phyloP scores from a whole-genome alignment of 2,888 invertebrate species.

The Lepidocyrtinus sp. region DNA sequence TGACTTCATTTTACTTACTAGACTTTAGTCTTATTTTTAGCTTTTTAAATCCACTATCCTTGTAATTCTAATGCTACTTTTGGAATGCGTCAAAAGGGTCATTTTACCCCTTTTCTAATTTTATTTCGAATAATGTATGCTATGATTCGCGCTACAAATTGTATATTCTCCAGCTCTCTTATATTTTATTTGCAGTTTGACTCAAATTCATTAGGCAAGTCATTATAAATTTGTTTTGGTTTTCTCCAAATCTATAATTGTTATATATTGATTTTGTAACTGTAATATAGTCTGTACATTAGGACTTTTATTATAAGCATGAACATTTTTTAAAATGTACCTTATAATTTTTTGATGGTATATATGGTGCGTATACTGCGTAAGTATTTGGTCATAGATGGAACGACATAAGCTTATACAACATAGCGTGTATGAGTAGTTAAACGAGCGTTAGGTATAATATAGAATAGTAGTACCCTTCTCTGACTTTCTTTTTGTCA shows the following conservation, averaged over 20 bases:
- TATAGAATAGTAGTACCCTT: neutral
- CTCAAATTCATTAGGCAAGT: neutral
- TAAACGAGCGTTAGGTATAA: neutral
- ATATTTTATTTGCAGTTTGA: neutral
- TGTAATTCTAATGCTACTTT: conserved; percentile 3
- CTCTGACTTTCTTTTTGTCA: neutral
- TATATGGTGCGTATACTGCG: neutral
- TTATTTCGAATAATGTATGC: neutral
- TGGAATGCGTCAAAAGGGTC: conserved; percentile 28
- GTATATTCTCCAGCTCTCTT: neutral
- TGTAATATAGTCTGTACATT: conserved; percentile 1
- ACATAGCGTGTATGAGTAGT: neutral
- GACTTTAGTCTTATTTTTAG: conserved; percentile 15
- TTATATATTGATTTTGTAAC: no score
- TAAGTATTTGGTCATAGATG: no score
- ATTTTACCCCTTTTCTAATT: conserved; percentile 38
- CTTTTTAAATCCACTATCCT: conserved; percentile 17
- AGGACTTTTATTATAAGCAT: neutral
- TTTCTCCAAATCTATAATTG: neutral
- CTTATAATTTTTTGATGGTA: neutral
- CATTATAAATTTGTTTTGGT: neutral
- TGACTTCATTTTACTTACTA: conserved; percentile 40
- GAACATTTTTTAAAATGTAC: neutral
- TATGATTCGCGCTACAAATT: neutral
- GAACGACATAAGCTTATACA: no score